Conservation (phyloP, 2,888 invertebrate genomes). For the Plutella xylostella region DNA sequence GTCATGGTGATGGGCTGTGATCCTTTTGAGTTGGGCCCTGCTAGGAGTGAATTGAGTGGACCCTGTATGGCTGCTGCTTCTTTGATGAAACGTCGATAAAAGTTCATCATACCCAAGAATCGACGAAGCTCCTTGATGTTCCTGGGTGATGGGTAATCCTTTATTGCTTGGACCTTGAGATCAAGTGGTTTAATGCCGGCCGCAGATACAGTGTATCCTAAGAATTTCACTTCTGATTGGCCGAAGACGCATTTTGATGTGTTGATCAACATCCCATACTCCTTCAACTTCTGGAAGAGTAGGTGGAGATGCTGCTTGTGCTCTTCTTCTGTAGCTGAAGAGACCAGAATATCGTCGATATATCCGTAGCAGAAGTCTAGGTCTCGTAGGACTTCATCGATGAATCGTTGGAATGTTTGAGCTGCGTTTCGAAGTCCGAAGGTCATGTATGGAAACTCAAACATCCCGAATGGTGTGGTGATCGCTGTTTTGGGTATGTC, state of each 20-base stretch:
- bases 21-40: no score
- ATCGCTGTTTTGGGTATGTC: constrained; percentile 21
- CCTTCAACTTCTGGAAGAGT: constrained; percentile 11
- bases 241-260: constrained; percentile 4
- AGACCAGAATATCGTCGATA: constrained; percentile 25
- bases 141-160: constrained; percentile 2
- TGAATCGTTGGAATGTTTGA: constrained; percentile 9
- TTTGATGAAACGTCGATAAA: constrained; percentile 7
- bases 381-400: constrained; percentile 6
- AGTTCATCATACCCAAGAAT: constrained; percentile 14
- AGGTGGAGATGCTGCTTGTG: constrained; percentile 8
- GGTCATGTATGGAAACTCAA: constrained; percentile 19
- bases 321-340: constrained; percentile 14
- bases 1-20: no score
- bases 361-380: constrained; percentile 17
- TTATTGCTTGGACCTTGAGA: constrained; percentile 4
- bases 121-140: constrained; percentile 10
- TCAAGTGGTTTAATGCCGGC: constrained; percentile 5
- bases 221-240: background rate
- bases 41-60: background rate
- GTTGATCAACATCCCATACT: constrained; percentile 9
- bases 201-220: constrained; percentile 4
- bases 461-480: constrained; percentile 32
- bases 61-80: constrained; percentile 4
- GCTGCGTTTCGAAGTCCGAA: constrained; percentile 7